Conservation (phyloP, 1,140 invertebrate genomes). For the Caenorhabditis remanei region DNA sequence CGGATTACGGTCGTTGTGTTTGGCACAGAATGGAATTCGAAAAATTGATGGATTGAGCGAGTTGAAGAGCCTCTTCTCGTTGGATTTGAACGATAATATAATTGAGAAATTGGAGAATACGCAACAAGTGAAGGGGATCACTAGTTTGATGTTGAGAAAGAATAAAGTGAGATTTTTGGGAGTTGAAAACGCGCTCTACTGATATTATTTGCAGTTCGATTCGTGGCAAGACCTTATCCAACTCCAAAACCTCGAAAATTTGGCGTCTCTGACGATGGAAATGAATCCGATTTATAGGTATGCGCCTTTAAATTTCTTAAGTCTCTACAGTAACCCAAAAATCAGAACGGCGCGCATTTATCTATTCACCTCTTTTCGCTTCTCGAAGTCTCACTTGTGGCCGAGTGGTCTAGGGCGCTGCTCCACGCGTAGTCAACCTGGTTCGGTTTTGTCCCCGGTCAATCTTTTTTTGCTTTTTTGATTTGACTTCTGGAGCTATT, state of each 20-base stretch:
- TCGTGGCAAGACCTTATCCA: constrained; percentile 50
- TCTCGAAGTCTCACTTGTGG: too few relatives aligned
- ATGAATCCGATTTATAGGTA: constrained; percentile 57
- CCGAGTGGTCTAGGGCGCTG: too few relatives aligned
- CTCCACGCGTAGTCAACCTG: too few relatives aligned
- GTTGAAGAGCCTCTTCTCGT: not conserved
- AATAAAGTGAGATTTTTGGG: constrained; percentile 62
- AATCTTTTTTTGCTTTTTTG: too few relatives aligned
- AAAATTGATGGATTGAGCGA: constrained; percentile 76
- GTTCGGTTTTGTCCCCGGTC: too few relatives aligned
- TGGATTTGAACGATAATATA: constrained; percentile 71
- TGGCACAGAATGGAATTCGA: constrained; percentile 91
- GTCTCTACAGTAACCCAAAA: too few relatives aligned
- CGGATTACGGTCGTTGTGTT: constrained; percentile 88
- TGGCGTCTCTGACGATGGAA: constrained; percentile 43
- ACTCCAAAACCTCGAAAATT: not conserved
- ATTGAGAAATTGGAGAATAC: constrained; percentile 68
- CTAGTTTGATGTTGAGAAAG: constrained; percentile 68
- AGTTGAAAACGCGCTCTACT: not conserved
- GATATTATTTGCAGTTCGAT: constrained; percentile 29
- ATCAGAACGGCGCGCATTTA: too few relatives aligned
- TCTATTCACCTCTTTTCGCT: too few relatives aligned
- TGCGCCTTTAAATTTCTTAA: too few relatives aligned
- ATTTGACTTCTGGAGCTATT: not conserved
- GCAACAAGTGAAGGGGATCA: constrained; percentile 66